phyloP scores from a whole-genome alignment of 2,888 invertebrate genomes.

The Malthinus flaveolus region DNA sequence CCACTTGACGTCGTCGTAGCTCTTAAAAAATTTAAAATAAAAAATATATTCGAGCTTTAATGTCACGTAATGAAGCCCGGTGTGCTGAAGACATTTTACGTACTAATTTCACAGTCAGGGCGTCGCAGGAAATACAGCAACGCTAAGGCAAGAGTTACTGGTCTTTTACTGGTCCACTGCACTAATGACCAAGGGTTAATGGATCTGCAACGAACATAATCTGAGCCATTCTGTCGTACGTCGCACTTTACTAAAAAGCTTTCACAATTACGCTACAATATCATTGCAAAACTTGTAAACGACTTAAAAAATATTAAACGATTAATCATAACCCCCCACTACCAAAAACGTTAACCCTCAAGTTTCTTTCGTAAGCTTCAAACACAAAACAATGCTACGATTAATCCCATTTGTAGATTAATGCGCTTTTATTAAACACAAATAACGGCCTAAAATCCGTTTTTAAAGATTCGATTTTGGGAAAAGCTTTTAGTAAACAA shows the following conservation, averaged over 20 bases:
- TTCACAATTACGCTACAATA: slow-evolving; percentile 8
- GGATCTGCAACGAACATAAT: slow-evolving; percentile 23
- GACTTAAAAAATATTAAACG: not conserved
- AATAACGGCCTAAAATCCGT: too few relatives aligned
- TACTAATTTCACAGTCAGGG: slow-evolving; percentile 20
- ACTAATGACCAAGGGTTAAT: slow-evolving; percentile 31
- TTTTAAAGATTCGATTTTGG: too few relatives aligned
- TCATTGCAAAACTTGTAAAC: slow-evolving; percentile 1
- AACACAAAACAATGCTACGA: too few relatives aligned
- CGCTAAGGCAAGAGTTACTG: slow-evolving; percentile 14
- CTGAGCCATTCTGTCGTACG: slow-evolving; percentile 15
- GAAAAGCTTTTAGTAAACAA: too few relatives aligned
- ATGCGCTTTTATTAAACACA: too few relatives aligned
- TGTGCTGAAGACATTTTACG: slow-evolving; percentile 17
- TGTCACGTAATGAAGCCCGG: slow-evolving; percentile 9
- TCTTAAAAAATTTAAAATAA: too few relatives aligned
- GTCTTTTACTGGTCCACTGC: slow-evolving; percentile 27
- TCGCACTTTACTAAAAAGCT: slow-evolving; percentile 13
- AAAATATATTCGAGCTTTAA: too few relatives aligned
- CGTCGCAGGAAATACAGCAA: slow-evolving; percentile 10
- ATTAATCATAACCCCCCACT: too few relatives aligned
- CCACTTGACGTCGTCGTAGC: too few relatives aligned
- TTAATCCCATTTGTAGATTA: too few relatives aligned
- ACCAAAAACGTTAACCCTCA: too few relatives aligned
- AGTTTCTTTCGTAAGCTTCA: not conserved